Percentiles rank a stretch among this genome's conserved stretches.
phyloP scores from a whole-genome alignment of 2,113 vertebrate species.

The Coreoperca whiteheadi region DNA sequence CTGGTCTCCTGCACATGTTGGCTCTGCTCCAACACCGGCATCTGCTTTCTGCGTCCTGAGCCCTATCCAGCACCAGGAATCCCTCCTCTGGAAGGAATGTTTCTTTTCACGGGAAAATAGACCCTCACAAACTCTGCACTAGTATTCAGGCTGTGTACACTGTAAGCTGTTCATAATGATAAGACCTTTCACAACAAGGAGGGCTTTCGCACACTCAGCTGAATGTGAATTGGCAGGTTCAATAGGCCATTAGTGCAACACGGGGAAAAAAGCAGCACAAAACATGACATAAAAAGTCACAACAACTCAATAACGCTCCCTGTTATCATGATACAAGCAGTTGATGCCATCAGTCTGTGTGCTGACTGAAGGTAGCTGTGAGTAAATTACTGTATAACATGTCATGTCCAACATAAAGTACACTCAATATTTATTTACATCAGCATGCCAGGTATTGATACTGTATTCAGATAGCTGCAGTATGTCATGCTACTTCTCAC shows the following conservation, averaged over 20 bases:
- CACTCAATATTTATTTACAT: conserved; percentile 62
- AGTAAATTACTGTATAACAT: conserved; percentile 40
- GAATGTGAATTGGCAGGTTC: conserved; percentile 72
- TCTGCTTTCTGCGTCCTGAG: conserved; percentile 78
- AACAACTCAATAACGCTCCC: conserved; percentile 64
- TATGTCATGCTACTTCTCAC: conserved; percentile 40
- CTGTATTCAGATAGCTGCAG: conserved; percentile 39
- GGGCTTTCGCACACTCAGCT: conserved; percentile 68
- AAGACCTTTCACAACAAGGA: conserved; percentile 67
- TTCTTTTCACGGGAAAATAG: conserved; percentile 65
- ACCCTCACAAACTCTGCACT: conserved; percentile 42
- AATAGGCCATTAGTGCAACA: conserved; percentile 71
- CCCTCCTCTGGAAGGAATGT: conserved; percentile 71
- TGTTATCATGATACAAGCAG: conserved; percentile 65
- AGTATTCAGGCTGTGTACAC: conserved; percentile 50
- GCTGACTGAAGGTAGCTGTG: conserved; percentile 22
- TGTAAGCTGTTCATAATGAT: conserved; percentile 61
- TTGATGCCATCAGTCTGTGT: conserved; percentile 36
- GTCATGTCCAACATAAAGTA: conserved; percentile 49
- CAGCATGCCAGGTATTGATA: conserved; percentile 44
- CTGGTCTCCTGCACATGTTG: conserved; percentile 69
- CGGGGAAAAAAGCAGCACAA: conserved; percentile 32
- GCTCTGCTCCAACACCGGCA: conserved; percentile 70
- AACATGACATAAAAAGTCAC: conserved; percentile 68
- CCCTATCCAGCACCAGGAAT: conserved; percentile 63